Evolutionary conservation across 1,140 invertebrate genomes (phyloP), one percentile per base, ranked within the genome.

Genomic region (Drosophila subpulchrella): DNA sequence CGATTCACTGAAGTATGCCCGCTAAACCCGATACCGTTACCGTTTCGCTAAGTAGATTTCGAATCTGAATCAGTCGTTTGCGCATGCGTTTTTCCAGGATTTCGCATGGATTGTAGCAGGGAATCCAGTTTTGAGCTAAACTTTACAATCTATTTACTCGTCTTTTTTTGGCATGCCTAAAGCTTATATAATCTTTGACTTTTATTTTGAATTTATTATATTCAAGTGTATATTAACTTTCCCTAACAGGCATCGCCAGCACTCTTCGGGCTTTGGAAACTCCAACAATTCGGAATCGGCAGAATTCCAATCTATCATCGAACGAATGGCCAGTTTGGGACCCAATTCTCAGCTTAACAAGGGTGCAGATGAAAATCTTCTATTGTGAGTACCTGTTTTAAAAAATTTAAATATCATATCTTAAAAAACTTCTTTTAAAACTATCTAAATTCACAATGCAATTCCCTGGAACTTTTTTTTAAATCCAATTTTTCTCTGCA

Each of bases 351-450:
- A 93, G 65, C 88, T 95, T n/a, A 81, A 86, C n/a, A 94, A 95
- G 90, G 95, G 95, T 63, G 93, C 95, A 1, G 94, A 96, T 90
- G 95, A 95, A 75, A 93, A 94, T 76, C 91, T 96, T 30, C 90
- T 96, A 15, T 85, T 96, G 95, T 96, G 93, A 94, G 95, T 94
- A 56, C 8, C 3, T 8, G 15, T n/a, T 10, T 8, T n/a, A n/a
- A n/a, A 30, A 42, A n/a, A 4, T 38, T 4, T 17, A 6, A 42
- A 3, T 5, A 10, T 32, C 6, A 5, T 32, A 32, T 32, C 30
- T 10, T 44, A 30, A 44, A 44, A 41, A 24, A 38, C 6, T 41
- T 36, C 10, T 20, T 38, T 15, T 47, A 0, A 55, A 15, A 24
- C 48, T 3, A 48, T 20, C 24, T 4, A 2, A 2, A n/a, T 24